Evolutionary conservation across 2,888 invertebrate genomes (phyloP).

Genomic region (Pyrgus malvae): DNA sequence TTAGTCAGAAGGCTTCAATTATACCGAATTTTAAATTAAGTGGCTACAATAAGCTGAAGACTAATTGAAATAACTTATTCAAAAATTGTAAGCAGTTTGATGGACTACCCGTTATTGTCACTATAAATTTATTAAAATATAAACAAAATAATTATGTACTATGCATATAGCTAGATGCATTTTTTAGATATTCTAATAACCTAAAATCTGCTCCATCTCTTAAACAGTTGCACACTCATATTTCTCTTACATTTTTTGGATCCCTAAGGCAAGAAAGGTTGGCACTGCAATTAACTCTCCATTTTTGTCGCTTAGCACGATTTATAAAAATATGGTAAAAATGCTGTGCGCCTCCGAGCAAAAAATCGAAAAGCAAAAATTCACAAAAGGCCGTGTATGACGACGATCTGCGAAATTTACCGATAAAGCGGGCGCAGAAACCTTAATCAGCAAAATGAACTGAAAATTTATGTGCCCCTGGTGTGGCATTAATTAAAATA

Average conservation of each 20-base stretch:
- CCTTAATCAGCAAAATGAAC: slow-evolving; percentile 53
- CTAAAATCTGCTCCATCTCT: too few relatives aligned
- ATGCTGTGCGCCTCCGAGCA: neutral
- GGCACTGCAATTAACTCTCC: slow-evolving; percentile 2
- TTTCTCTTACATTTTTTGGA: too few relatives aligned
- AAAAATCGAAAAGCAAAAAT: slow-evolving; percentile 22
- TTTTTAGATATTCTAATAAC: too few relatives aligned
- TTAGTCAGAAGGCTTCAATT: neutral
- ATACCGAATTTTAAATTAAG: too few relatives aligned
- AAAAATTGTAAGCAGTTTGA: too few relatives aligned
- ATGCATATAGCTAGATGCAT: too few relatives aligned
- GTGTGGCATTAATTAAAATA: slow-evolving; percentile 72
- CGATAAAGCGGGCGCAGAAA: slow-evolving; percentile 29
- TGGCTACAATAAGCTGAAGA: too few relatives aligned
- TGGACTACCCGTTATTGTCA: too few relatives aligned
- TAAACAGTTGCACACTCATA: too few relatives aligned
- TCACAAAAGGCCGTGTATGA: slow-evolving; percentile 21
- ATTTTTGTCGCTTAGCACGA: neutral
- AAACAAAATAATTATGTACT: too few relatives aligned
- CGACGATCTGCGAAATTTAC: slow-evolving; percentile 27
- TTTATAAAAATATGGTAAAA: slow-evolving; percentile 6
- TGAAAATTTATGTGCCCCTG: slow-evolving; percentile 57
- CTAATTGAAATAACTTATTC: too few relatives aligned
- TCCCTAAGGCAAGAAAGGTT: slow-evolving; percentile 3
- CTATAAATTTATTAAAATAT: too few relatives aligned